Conservation (phyloP, 2,113 vertebrate species). For the Gyps fulvus region DNA sequence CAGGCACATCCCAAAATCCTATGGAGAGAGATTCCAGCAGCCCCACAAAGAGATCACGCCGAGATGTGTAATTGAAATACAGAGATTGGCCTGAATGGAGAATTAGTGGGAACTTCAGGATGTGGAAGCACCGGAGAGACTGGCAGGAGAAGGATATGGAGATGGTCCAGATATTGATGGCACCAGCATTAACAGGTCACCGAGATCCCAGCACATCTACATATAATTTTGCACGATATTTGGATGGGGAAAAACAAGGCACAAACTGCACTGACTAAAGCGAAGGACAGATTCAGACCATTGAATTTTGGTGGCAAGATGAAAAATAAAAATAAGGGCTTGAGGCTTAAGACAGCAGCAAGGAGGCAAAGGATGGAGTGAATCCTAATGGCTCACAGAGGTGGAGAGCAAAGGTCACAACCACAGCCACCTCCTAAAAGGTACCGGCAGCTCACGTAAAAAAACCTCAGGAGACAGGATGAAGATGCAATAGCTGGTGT, state of each 20-base stretch:
- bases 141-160: neutral
- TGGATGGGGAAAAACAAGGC: neutral
- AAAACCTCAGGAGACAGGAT: neutral
- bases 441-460: neutral
- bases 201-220: neutral
- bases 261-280: neutral
- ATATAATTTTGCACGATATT: neutral
- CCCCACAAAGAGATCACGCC: rapidly evolving
- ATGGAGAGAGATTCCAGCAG: neutral
- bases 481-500: neutral
- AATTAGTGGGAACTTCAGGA: neutral
- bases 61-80: neutral
- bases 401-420: neutral
- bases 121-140: neutral
- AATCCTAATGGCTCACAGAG: neutral
- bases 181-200: neutral
- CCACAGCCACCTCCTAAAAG: neutral
- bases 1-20: neutral
- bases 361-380: neutral
- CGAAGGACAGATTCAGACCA: neutral
- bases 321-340: neutral
- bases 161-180: neutral
- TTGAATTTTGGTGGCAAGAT: neutral
- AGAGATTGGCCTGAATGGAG: neutral
- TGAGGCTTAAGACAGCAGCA: neutral